Percentiles rank a stretch among this genome's conserved stretches.
These are phyloP conservation scores for Octonoba sinensis DNA, from an alignment of 2,888 invertebrate genomes.

Conservation along the genomic window DNA sequence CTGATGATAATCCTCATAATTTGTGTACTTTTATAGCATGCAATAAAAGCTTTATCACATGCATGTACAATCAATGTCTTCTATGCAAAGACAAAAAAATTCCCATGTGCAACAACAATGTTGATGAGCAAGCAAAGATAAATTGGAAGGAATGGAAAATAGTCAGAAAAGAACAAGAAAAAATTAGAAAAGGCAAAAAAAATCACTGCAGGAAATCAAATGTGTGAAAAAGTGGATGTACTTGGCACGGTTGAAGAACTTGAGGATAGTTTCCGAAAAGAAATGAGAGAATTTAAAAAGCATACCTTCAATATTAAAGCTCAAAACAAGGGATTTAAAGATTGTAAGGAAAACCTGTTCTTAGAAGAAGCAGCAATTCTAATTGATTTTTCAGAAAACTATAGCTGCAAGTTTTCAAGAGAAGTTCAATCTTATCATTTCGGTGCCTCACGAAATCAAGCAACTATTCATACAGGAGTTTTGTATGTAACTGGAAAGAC, in stretches of 20 bases:
- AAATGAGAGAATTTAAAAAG: neutral
- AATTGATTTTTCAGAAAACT: slow-evolving; percentile 16
- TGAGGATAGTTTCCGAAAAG: slow-evolving; percentile 4
- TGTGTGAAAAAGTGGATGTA: neutral
- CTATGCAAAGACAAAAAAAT: neutral
- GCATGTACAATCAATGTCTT: neutral
- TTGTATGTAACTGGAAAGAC: neutral
- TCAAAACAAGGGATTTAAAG: slow-evolving; percentile 9
- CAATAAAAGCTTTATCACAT: neutral
- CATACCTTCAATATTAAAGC: neutral
- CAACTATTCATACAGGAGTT: slow-evolving; percentile 4
- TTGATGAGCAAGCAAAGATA: neutral
- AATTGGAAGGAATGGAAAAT: neutral
- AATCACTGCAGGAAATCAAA: neutral
- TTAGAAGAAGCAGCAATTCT: slow-evolving; percentile 3
- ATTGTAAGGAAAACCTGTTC: neutral
- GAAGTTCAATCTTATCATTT: slow-evolving; percentile 3
- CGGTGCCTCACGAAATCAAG: neutral
- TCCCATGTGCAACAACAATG: neutral
- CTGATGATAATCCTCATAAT: slow-evolving; percentile 9
- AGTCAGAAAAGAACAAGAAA: neutral
- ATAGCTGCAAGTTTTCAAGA: neutral
- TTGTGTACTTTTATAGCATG: slow-evolving; percentile 1
- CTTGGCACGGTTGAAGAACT: too few relatives aligned
- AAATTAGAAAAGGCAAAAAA: neutral